Base-by-base conservation (phyloP, 2,113 vertebrate genomes). In the Orycteropus afer region DNA sequence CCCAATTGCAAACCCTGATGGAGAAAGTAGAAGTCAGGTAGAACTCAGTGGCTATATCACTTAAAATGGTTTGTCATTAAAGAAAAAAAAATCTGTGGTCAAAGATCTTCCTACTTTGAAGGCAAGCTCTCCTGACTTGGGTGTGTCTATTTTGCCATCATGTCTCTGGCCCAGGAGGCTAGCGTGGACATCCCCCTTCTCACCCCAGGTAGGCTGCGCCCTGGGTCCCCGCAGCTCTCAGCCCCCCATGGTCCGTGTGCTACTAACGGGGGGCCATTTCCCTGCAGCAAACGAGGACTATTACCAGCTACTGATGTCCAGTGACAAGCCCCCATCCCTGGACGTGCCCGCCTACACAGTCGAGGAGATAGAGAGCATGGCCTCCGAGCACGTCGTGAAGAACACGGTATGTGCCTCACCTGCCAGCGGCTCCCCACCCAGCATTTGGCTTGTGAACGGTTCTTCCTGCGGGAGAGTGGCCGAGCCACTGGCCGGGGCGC, bases 281-380 rank as follows among this genome's bases (percentile, higher is more conserved):
- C 45, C 77, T 83, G 12, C 96, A 99, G 99, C 99, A 40, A 99
- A 98, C 92, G 99, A 99, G 93, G 99, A 99, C 61, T 99, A 99
- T 87, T 99, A 99, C 96, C 99, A 99, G 93, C 96, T 99, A 97
- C 97, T 99, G 85, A 99, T 99, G 99, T 98, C 95, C 92, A 99
- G 99, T 40, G 99, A 99, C 97, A 98, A 98, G 95, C 99, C 98
- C 55, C 98, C 99, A 13, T 98, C 98, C 57, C 93, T 98, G 69
- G 99, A 99, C 5, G 98, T 99, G 29, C 99, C 99, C 0, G 99
- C 99, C 42, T 99, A 99, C 94, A 99, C 99, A 0, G 97, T 99
- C 59, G 98, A 99, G 49, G 99, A 99, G 93, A 98, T 99, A 0
- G 99, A 99, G 97, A 98, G 98, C 22, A 98, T 99, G 83, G 99